These are phyloP conservation scores for Drosophila sechellia DNA, from an alignment of 1,140 invertebrate species.

Conservation along the genomic window DNA sequence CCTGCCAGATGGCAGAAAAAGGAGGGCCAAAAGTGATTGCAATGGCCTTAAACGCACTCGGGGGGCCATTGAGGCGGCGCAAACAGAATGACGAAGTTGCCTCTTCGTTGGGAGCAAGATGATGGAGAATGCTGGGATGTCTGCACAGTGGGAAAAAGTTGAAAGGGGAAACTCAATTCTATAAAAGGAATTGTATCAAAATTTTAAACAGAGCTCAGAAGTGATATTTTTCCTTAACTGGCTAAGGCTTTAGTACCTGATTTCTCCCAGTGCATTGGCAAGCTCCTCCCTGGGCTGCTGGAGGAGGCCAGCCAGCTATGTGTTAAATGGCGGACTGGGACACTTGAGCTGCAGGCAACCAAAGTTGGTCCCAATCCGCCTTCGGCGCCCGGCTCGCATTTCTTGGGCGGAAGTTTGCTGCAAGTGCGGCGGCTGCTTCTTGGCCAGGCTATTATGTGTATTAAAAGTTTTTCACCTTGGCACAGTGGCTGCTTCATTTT, in stretches of 20 bases:
- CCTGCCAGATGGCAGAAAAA: conserved; percentile 47
- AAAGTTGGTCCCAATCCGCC: conserved; percentile 59
- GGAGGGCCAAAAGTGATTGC: conserved; percentile 24
- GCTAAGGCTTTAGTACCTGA: neutral
- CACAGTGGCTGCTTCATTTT: conserved; percentile 72
- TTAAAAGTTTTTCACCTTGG: conserved; percentile 78
- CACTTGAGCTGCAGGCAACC: conserved; percentile 77
- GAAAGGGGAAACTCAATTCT: neutral
- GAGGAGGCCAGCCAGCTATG: conserved; percentile 33
- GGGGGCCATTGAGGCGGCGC: conserved; percentile 58
- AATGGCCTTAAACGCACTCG: conserved; percentile 69
- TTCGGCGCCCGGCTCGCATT: conserved; percentile 57
- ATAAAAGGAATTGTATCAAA: too few species aligned
- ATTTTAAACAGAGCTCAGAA: neutral
- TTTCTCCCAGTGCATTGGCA: conserved; percentile 6
- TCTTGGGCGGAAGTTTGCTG: conserved; percentile 54
- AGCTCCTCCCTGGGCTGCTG: conserved; percentile 5
- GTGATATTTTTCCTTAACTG: neutral
- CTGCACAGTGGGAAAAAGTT: conserved; percentile 10
- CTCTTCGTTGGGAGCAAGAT: conserved; percentile 24
- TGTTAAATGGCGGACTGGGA: conserved; percentile 82
- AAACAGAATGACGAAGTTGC: conserved; percentile 73
- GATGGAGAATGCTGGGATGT: conserved; percentile 25
- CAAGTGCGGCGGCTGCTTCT: conserved; percentile 42
- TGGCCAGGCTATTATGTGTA: conserved; percentile 79